Evolutionary conservation across 2,888 invertebrate species (phyloP).

Genomic region (Chironomus tentans): DNA sequence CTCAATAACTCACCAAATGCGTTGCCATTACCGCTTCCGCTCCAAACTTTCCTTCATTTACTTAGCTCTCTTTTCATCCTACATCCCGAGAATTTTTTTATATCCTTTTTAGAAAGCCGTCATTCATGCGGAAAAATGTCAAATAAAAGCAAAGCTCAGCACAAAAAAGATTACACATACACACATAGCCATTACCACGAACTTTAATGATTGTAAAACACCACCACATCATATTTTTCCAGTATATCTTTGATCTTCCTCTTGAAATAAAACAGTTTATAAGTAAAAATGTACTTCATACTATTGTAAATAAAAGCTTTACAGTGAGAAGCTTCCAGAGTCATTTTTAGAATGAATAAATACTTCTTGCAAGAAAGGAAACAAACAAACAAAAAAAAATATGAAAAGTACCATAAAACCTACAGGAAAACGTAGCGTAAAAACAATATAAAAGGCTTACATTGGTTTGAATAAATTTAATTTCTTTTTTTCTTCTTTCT

Average conservation of each 20-base stretch:
- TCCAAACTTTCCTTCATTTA: no score
- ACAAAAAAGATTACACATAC: neutral
- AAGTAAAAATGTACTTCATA: neutral
- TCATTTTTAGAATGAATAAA: no score
- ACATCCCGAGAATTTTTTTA: neutral
- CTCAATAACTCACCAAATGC: no score
- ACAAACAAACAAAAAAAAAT: neutral
- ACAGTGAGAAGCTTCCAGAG: neutral
- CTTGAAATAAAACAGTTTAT: neutral
- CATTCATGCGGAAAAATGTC: neutral
- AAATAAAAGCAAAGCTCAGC: neutral
- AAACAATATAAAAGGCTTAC: neutral
- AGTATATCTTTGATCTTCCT: neutral
- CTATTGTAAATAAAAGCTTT: neutral
- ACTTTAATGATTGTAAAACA: neutral
- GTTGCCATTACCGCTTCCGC: no score
- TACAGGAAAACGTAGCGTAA: neutral
- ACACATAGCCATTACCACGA: neutral
- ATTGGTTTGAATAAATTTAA: slow-evolving; percentile 9
- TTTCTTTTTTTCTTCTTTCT: neutral
- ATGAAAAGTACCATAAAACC: slow-evolving; percentile 1
- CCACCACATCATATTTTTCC: neutral
- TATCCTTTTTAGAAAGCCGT: neutral
- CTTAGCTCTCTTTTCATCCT: neutral
- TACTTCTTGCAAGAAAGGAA: no score